Base-by-base conservation (phyloP, 2,797 vertebrate species). In the Xenentodon cancila region DNA sequence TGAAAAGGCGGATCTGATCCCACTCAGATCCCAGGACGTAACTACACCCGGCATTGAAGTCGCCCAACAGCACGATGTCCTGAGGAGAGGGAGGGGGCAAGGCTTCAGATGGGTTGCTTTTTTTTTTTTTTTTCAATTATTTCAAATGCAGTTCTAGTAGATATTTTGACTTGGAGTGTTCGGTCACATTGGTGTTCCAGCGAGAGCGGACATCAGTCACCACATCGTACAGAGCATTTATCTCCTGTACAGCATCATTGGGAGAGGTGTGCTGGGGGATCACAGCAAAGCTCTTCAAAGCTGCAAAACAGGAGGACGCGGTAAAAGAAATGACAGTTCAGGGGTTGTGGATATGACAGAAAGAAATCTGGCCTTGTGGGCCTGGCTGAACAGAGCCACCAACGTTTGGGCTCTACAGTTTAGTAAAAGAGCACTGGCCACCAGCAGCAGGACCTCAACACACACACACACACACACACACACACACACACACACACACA, bases 241-340 rank as follows among this genome's bases (percentile, higher is more conserved):
- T 91, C 80, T 98, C 96, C 0, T 72, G 12, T 0, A 95, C 89
- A 0, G 97, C 97, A 0, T 61, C 75, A 0, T 88, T 86, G 0
- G 97, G 97, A 2, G 95, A 93, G 0, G 97, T 93, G 57, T 99
- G 96, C 72, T 97, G 93, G 0, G 97, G 97, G 46, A 98, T 90
- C 79, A 99, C 84, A 40, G 92, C 91, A 9, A 97, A 92, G 59
- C 92, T 85, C 44, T 16, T 19, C 13, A 78, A 74, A 0, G 83
- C 97, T 98, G 68, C 7, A 56, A 59, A 27, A 22, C 13, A 46
- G 9, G 22, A 6, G 11, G 7, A 4, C 9, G 75, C 32, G 9
- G 20, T 0, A 15, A 16, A 34, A 44, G 19, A 7, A 45, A 30
- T 3, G 32, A 32, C 1, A 32, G 1, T 32, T 1, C 4, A 9